Percentiles rank a stretch among this genome's conserved stretches.
phyloP scores from a whole-genome alignment of 1,140 invertebrate genomes.

The Drosophila micromelanica region DNA sequence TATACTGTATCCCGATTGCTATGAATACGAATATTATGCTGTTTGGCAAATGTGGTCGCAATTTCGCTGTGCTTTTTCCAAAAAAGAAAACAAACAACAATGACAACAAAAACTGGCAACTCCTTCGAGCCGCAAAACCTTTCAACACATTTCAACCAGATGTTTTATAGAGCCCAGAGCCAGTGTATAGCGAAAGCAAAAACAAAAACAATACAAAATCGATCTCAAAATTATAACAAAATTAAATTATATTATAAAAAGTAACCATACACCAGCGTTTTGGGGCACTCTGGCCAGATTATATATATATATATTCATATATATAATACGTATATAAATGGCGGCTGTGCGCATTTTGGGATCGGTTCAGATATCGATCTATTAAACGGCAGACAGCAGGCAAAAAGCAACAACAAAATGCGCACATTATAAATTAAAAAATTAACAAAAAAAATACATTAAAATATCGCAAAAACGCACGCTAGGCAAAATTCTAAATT shows the following conservation, averaged over 20 bases:
- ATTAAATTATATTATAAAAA: constrained; percentile 36
- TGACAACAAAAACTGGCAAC: background rate
- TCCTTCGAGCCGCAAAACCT: constrained; percentile 1
- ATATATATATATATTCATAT: constrained; percentile 2
- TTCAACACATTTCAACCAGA: constrained; percentile 20
- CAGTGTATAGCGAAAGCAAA: constrained; percentile 21
- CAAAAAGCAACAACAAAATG: constrained; percentile 62
- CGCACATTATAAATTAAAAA: constrained; percentile 37
- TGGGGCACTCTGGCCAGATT: constrained; percentile 17
- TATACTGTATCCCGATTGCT: constrained; percentile 18
- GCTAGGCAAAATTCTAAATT: constrained; percentile 84
- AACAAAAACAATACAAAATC: constrained; percentile 70
- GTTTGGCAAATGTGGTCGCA: constrained; percentile 39
- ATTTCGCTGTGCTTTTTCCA: constrained; percentile 8
- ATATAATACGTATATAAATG: constrained; percentile 1
- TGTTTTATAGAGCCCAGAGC: constrained; percentile 16
- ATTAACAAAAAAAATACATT: constrained; percentile 4
- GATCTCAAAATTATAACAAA: constrained; percentile 83
- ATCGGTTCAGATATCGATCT: constrained; percentile 25
- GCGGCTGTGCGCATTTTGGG: constrained; percentile 36
- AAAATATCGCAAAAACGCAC: constrained; percentile 49
- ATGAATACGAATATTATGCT: constrained; percentile 25
- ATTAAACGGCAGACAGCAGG: constrained; percentile 2
- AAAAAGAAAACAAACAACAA: no score
- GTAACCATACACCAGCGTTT: constrained; percentile 24